A percentile compares a stretch with the other conserved stretches of the same genome.
Evolutionary conservation across 37 sponge, comb jelly and placozoan species (phyloP).

Genomic region (Cliona cf. orientalis): DNA sequence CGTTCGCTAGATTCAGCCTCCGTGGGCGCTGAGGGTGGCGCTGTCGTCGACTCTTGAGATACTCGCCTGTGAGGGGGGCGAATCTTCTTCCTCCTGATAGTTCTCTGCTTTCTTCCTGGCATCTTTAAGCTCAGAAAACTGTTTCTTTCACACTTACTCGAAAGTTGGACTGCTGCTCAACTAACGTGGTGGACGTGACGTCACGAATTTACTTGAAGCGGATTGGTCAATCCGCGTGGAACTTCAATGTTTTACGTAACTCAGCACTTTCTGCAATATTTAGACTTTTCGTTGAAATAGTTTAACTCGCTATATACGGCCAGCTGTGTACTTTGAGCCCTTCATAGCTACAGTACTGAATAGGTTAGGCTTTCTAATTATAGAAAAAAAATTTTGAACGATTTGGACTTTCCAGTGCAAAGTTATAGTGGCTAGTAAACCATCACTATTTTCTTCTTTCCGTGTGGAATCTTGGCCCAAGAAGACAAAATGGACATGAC

Average conservation of each 20-base stretch:
- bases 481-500: too few relatives aligned
- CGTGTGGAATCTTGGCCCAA: too few relatives aligned
- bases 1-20: too few relatives aligned
- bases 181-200: not conserved
- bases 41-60: too few relatives aligned
- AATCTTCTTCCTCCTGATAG: not conserved
- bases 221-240: not conserved
- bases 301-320: not conserved
- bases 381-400: too few relatives aligned
- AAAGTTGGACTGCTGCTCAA: too few relatives aligned
- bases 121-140: not conserved
- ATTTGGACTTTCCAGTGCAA: too few relatives aligned
- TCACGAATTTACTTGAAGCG: not conserved
- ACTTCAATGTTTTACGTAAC: not conserved
- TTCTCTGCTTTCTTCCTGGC: not conserved
- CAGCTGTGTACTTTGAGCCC: not conserved
- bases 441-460: too few relatives aligned
- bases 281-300: not conserved
- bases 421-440: too few relatives aligned
- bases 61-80: not conserved
- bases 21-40: too few relatives aligned
- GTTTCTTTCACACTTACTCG: not conserved
- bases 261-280: not conserved
- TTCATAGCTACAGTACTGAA: too few relatives aligned
- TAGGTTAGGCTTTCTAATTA: too few relatives aligned